A percentile compares a stretch with the other conserved stretches of the same genome.
These are phyloP conservation scores for Dasysyrphus albostriatus DNA, from an alignment of 2,888 invertebrate genomes.

Conservation along the genomic window DNA sequence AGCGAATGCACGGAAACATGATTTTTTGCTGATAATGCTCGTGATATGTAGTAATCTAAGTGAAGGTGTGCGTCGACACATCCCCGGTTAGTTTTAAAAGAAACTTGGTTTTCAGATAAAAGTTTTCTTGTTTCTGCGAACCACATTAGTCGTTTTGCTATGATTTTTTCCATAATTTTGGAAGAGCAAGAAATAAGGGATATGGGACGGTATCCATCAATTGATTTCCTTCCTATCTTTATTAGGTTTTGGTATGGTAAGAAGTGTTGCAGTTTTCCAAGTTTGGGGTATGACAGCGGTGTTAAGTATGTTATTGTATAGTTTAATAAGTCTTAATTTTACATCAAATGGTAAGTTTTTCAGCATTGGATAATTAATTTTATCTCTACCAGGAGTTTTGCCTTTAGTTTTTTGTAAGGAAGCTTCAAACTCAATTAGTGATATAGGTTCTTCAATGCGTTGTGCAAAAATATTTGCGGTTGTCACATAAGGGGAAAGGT, in stretches of 20 bases:
- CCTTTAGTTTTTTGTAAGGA: not conserved
- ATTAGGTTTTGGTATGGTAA: slow-evolving; percentile 7
- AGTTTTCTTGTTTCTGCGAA: slow-evolving; percentile 3
- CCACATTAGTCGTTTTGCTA: slow-evolving; percentile 20
- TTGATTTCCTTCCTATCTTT: not conserved
- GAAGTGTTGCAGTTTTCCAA: not conserved
- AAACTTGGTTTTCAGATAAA: slow-evolving; percentile 33
- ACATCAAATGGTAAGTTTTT: not conserved
- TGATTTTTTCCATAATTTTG: too few species aligned
- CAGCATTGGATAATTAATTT: not conserved
- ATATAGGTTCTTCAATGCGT: not conserved
- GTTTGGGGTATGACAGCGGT: not conserved
- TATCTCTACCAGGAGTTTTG: not conserved
- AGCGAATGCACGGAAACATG: not conserved
- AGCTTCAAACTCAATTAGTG: slow-evolving; percentile 4
- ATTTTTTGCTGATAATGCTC: slow-evolving; percentile 1
- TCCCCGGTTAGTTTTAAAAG: slow-evolving; percentile 56
- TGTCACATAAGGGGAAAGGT: not conserved
- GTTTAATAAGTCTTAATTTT: not conserved
- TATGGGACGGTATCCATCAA: not conserved
- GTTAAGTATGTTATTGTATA: not conserved
- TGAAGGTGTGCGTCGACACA: slow-evolving; percentile 51
- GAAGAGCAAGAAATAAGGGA: not conserved
- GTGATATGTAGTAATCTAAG: slow-evolving; percentile 32
- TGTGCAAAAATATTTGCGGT: not conserved